Evolutionary conservation across 1,140 invertebrate species (phyloP), one percentile per base, ranked within the genome.

Genomic region (Bombus picipes): DNA sequence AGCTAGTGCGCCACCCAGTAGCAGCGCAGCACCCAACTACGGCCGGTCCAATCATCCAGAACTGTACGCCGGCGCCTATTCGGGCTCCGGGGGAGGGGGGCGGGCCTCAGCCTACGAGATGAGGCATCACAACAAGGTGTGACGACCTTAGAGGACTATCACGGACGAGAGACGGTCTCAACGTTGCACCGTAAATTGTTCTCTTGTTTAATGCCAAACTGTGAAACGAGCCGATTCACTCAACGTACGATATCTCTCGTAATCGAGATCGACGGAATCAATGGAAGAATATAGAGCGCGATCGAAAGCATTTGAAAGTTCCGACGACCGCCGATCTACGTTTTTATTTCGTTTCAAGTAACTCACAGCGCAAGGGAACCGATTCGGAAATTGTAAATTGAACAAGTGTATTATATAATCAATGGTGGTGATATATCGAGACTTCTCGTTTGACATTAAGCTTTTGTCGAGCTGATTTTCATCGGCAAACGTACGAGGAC

Each of bases 1-100:
- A 97, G 96, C 96, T 95, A 96, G 96, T 95, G 96, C 96, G 92
- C 96, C 96, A 94, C 96, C 96, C 94, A 96, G 95, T 92, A 95
- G 95, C 94, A 95, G 95, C 87, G 94, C 96, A 92, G 95, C 96
- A 94, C 94, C 93, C 94, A 95, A 93, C 92, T 95, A 95, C 95
- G 94, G 95, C 93, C 95, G 96, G 87, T 94, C 95, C 92, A 96
- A 96, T 90, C 96, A 96, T 91, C 96, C 96, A 87, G 96, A 96
- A 90, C 91, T 96, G 83, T 97, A 97, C 93, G 96, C 96, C 88
- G 96, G 96, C 89, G 96, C 96, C 88, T 97, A 97, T 93, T 94
- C 96, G 92, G 96, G 96, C 87, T 91, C 93, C 95, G 96, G 92
- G 92, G 95, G 93, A 95, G 95, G 89, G 92, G 95, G 93, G 94